Percentiles rank a stretch among this genome's conserved stretches.
phyloP scores from a whole-genome alignment of 1,140 invertebrate species.

The Diachasma alloeum region DNA sequence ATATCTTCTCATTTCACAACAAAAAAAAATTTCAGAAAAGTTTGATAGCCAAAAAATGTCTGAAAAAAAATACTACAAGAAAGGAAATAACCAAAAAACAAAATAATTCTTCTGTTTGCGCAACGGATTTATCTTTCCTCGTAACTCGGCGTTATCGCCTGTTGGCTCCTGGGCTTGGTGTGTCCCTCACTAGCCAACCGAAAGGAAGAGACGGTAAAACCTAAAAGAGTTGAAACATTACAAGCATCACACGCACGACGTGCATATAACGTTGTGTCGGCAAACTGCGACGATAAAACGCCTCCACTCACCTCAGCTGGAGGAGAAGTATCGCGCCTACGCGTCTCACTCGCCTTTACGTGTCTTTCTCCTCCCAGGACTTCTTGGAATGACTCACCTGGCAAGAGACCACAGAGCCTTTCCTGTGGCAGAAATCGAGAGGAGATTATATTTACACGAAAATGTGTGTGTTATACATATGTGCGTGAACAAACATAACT shows the following conservation, averaged over 20 bases:
- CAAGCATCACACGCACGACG: background rate
- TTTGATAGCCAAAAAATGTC: too few relatives aligned
- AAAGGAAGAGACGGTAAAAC: background rate
- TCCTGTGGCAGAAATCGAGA: background rate
- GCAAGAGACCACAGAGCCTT: background rate
- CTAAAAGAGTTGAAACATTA: background rate
- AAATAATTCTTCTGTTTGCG: background rate
- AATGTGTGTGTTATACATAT: background rate
- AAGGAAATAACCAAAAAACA: background rate
- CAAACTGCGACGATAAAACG: background rate
- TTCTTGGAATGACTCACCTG: background rate
- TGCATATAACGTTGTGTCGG: background rate
- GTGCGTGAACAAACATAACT: background rate
- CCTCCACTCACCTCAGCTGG: background rate
- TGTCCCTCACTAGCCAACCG: background rate
- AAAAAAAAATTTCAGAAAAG: too few relatives aligned
- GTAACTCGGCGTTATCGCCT: background rate
- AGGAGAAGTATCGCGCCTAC: background rate
- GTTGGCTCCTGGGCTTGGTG: background rate
- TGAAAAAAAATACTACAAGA: too few relatives aligned
- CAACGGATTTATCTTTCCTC: background rate
- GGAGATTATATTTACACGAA: background rate
- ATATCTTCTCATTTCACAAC: too few relatives aligned
- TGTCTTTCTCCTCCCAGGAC: background rate
- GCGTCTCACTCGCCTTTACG: background rate